Percentiles rank a stretch among this genome's conserved stretches.
Conservation (phyloP, 2,888 invertebrate genomes). For the Callimorpha dominula region DNA sequence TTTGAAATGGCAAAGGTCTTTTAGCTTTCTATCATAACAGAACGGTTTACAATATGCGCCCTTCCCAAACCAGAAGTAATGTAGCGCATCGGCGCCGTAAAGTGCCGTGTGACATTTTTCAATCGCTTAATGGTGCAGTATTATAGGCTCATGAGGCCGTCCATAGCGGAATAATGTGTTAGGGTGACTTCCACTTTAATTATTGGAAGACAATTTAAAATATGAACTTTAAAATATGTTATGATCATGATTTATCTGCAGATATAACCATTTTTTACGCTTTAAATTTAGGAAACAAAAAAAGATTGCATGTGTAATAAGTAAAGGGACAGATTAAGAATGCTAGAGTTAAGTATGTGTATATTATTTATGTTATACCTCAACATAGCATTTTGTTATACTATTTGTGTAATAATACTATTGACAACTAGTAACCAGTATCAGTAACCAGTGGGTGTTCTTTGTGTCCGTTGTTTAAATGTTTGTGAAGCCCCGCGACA, state of each 20-base stretch:
- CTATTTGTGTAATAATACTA: no score
- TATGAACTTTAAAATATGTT: slow-evolving; percentile 1
- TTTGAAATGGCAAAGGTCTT: slow-evolving; percentile 24
- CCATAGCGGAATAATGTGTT: slow-evolving; percentile 66
- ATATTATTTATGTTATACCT: no score
- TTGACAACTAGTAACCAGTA: no score
- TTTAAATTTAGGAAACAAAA: not conserved
- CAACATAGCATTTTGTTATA: no score
- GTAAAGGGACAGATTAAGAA: no score
- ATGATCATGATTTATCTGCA: not conserved
- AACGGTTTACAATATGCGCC: slow-evolving; percentile 52
- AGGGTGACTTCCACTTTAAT: slow-evolving; percentile 40
- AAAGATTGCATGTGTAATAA: not conserved
- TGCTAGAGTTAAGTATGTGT: no score
- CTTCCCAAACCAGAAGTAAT: slow-evolving; percentile 59
- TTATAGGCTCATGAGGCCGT: slow-evolving; percentile 71
- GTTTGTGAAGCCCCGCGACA: no score
- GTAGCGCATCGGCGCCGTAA: slow-evolving; percentile 69
- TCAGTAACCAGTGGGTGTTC: no score
- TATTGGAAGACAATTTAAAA: slow-evolving; percentile 32
- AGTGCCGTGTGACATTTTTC: slow-evolving; percentile 75
- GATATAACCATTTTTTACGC: not conserved
- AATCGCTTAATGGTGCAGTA: slow-evolving; percentile 70
- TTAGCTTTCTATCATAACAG: slow-evolving; percentile 55
- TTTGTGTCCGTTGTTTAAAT: no score